These are phyloP conservation scores for Paracanthobrama guichenoti DNA, from an alignment of 2,113 vertebrate species.

Conservation along the genomic window DNA sequence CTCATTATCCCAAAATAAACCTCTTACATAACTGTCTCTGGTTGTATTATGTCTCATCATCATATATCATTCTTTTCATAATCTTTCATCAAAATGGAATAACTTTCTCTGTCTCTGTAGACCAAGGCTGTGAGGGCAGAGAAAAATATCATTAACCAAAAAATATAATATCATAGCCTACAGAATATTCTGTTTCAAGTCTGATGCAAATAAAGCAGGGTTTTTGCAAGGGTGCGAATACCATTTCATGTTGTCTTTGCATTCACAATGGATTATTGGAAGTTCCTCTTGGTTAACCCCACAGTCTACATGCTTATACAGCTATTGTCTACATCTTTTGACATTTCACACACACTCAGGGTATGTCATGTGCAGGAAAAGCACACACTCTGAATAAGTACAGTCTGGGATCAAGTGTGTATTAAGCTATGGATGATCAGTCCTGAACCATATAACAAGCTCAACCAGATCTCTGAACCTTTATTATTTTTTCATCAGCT, in stretches of 20 bases:
- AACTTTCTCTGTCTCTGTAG: background rate
- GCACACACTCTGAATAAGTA: conserved; percentile 9
- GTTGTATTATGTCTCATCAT: background rate
- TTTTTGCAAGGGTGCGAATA: background rate
- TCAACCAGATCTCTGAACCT: background rate
- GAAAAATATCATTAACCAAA: background rate
- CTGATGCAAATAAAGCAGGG: background rate
- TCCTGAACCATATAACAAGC: background rate
- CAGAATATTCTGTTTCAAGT: conserved; percentile 13
- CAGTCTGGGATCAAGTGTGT: background rate
- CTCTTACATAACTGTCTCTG: conserved; percentile 1
- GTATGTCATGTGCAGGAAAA: background rate
- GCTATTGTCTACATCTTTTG: background rate
- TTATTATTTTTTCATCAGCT: background rate
- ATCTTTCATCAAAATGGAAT: background rate
- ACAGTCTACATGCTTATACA: background rate
- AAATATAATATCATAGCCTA: conserved; percentile 13
- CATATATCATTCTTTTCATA: conserved; percentile 5
- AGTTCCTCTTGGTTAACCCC: background rate
- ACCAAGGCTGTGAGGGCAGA: background rate
- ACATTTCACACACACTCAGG: conserved; percentile 21
- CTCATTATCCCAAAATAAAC: background rate
- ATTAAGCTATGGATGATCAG: conserved; percentile 27
- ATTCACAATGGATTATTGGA: background rate
- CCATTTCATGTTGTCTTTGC: background rate